Base-by-base conservation (phyloP, 2,797 vertebrate species). In the Protonibea diacanthus region DNA sequence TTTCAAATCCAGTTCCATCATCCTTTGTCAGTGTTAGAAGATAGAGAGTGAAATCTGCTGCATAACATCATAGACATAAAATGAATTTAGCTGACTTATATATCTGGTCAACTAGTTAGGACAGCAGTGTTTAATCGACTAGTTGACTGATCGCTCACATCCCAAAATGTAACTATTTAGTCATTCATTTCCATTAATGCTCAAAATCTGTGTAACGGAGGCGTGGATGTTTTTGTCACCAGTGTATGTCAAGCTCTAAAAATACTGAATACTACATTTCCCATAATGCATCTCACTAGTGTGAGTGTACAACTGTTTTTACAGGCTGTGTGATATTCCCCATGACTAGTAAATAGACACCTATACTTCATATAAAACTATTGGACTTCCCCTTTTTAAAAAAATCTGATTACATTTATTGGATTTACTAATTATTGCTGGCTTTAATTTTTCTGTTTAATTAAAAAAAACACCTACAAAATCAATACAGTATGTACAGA, bases 181-280 rank as follows among this genome's bases (percentile, higher is more conserved):
- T 27, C 5, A 20, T 47, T 47, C 0, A n/a, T 73, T 55, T 70
- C 21, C 11, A 70, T 55, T 12, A 17, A 49, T 15, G 42, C 2
- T 25, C 10, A 23, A 5, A 40, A 18, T 12, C 6, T 64, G 44
- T 29, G 29, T 3, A 17, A 15, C 38, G 6, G 15, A 33, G 6
- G 1, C 20, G 12, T 3, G 53, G 48, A 45, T 1, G 11, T 27
- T 52, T 61, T 47, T 60, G 14, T 51, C 6, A 2, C 5, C 6
- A 21, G 25, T 45, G 7, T 14, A 29, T n/a, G 25, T 56, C 29
- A 18, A 68, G 23, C 17, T 27, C 17, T 0, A 7, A 67, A 45
- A 48, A 52, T 11, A 47, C 18, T 56, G 29, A 13, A 51, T 74
- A 47, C 51, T 80, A 61, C 25, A 49, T 58, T 72, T 69, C 45